Evolutionary conservation across 2,888 invertebrate genomes (phyloP).

Genomic region (Noctuana brunneofusca): DNA sequence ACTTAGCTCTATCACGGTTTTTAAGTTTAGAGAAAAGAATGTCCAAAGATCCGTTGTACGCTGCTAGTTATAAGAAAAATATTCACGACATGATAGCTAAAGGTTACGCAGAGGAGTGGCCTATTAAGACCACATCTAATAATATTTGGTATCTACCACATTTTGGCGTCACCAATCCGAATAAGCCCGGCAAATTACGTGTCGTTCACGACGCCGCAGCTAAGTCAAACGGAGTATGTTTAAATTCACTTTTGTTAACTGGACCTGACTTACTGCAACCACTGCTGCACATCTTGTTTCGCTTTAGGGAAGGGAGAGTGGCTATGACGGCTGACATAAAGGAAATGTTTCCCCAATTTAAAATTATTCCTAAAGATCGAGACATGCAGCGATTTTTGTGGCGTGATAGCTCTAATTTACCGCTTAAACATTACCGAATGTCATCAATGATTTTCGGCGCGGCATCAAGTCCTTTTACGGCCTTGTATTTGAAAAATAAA

Average conservation of each 20-base stretch:
- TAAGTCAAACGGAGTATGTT: background rate
- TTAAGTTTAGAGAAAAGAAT: background rate
- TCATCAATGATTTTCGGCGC: slow-evolving; percentile 1
- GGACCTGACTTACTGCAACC: background rate
- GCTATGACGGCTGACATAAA: slow-evolving; percentile 24
- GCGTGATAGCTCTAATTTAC: background rate
- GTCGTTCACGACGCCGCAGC: background rate
- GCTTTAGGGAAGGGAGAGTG: slow-evolving; percentile 26
- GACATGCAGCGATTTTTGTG: background rate
- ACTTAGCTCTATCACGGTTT: background rate
- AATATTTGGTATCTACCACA: background rate
- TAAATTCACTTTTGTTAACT: background rate
- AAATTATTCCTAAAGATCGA: slow-evolving; percentile 9
- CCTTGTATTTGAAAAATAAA: background rate
- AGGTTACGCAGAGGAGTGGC: background rate
- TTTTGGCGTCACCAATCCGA: background rate
- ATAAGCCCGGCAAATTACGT: background rate
- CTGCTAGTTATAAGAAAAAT: background rate
- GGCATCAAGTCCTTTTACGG: background rate
- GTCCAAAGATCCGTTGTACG: background rate
- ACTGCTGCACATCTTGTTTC: slow-evolving; percentile 40
- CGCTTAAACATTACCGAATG: background rate
- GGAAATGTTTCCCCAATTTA: slow-evolving; percentile 33
- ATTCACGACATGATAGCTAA: slow-evolving; percentile 1
- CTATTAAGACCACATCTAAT: background rate